Evolutionary conservation across 2,797 vertebrate species (phyloP).

Genomic region (Mormyrops attenuatus): DNA sequence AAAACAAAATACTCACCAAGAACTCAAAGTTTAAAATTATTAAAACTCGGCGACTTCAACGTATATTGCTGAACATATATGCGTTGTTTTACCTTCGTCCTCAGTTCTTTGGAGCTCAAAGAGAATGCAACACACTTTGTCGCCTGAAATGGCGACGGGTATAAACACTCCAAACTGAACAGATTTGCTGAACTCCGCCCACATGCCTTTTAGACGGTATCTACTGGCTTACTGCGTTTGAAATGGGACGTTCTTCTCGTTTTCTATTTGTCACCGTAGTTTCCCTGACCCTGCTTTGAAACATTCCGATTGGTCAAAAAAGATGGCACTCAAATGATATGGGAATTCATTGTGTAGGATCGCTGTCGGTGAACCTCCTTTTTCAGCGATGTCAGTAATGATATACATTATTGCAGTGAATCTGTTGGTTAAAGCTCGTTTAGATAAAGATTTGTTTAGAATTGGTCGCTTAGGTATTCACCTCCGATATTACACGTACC

Average conservation of each 20-base stretch:
- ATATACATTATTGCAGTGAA: neutral
- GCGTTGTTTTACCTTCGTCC: slow-evolving; percentile 6
- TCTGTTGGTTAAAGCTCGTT: neutral
- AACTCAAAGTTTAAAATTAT: slow-evolving; percentile 66
- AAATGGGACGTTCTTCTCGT: neutral
- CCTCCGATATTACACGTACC: neutral
- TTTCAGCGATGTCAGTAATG: neutral
- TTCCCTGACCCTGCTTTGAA: neutral
- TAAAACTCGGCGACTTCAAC: slow-evolving; percentile 39
- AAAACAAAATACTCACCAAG: slow-evolving; percentile 72
- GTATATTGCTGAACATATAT: neutral
- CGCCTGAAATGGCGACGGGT: slow-evolving; percentile 21
- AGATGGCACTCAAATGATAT: neutral
- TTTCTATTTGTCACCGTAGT: neutral
- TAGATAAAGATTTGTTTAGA: neutral
- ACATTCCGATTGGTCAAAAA: neutral
- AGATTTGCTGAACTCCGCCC: slow-evolving; percentile 11
- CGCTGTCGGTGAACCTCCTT: neutral
- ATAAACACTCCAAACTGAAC: neutral
- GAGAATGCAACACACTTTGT: neutral
- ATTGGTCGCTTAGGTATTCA: neutral
- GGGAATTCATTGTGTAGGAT: neutral
- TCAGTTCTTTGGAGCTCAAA: neutral
- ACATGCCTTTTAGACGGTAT: neutral
- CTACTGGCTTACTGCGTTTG: neutral